Percentiles rank a stretch among this genome's conserved stretches.
phyloP scores from a whole-genome alignment of 2,888 invertebrate species.

The Oxycera nigricornis region DNA sequence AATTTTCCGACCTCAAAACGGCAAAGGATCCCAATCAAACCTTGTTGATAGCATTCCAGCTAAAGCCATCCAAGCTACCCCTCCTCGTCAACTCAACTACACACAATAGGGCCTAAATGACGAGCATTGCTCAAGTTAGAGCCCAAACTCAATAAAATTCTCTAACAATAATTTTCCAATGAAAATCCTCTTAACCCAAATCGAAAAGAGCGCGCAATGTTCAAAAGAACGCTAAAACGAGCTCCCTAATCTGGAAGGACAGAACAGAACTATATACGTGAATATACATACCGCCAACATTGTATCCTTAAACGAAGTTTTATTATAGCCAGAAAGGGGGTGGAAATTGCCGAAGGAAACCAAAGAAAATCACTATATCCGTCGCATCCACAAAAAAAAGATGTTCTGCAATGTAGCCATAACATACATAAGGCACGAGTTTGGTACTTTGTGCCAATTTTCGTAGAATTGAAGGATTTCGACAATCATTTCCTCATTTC shows the following conservation, averaged over 20 bases:
- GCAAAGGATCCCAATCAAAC: background rate
- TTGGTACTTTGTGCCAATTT: slow-evolving; percentile 45
- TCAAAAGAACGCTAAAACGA: background rate
- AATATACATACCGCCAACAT: background rate
- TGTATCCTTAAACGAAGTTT: background rate
- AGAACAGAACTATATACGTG: background rate
- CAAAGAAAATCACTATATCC: slow-evolving; percentile 18
- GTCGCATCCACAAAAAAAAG: background rate
- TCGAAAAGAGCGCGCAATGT: background rate
- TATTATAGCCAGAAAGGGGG: background rate
- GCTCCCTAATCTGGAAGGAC: background rate
- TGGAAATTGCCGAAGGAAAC: background rate
- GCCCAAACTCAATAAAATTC: slow-evolving; percentile 30
- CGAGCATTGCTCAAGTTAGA: slow-evolving; percentile 8
- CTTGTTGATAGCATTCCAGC: background rate
- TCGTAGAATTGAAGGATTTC: slow-evolving; percentile 42
- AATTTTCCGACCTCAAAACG: background rate
- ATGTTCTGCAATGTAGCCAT: slow-evolving; percentile 25
- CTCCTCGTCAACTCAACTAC: background rate
- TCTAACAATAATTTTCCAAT: slow-evolving; percentile 25
- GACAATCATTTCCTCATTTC: slow-evolving; percentile 37
- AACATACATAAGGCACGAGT: slow-evolving; percentile 39
- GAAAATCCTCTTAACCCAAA: slow-evolving; percentile 36
- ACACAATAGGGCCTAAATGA: slow-evolving; percentile 27
- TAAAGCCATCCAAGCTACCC: background rate